These are phyloP conservation scores for Chironomus tepperi DNA, from an alignment of 1,140 invertebrate genomes.

Conservation along the genomic window DNA sequence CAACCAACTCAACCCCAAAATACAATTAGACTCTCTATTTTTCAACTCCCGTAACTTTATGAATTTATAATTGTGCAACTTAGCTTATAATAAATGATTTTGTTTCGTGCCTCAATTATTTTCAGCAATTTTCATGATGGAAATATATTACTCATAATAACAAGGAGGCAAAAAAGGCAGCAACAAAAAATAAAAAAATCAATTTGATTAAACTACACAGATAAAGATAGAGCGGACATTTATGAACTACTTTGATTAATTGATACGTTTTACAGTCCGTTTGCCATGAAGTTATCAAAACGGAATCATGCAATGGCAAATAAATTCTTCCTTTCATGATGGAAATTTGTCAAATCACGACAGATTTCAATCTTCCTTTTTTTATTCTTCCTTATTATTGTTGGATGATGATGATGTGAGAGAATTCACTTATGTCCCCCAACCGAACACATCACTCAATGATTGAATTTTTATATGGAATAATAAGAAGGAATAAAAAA, in stretches of 20 bases:
- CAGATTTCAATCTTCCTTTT: neutral
- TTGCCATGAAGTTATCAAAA: neutral
- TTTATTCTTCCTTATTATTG: neutral
- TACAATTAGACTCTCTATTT: too few species aligned
- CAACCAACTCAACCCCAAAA: too few species aligned
- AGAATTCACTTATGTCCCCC: neutral
- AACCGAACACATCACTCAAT: neutral
- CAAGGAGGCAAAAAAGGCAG: too few species aligned
- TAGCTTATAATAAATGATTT: constrained; percentile 9
- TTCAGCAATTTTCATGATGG: neutral
- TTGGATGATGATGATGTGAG: neutral
- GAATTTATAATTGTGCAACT: constrained; percentile 13
- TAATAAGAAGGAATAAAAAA: neutral
- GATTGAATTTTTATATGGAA: too few species aligned
- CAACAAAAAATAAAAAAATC: too few species aligned
- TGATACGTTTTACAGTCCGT: neutral
- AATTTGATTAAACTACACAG: too few species aligned
- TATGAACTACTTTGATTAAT: neutral
- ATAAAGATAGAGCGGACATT: too few species aligned
- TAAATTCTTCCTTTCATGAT: neutral
- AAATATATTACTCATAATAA: too few species aligned
- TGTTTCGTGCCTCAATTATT: constrained; percentile 5
- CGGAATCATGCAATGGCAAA: neutral
- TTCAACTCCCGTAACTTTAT: neutral
- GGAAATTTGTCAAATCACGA: constrained; percentile 12